Base-by-base conservation (phyloP, 2,888 invertebrate genomes). In the Aricia artaxerxes region DNA sequence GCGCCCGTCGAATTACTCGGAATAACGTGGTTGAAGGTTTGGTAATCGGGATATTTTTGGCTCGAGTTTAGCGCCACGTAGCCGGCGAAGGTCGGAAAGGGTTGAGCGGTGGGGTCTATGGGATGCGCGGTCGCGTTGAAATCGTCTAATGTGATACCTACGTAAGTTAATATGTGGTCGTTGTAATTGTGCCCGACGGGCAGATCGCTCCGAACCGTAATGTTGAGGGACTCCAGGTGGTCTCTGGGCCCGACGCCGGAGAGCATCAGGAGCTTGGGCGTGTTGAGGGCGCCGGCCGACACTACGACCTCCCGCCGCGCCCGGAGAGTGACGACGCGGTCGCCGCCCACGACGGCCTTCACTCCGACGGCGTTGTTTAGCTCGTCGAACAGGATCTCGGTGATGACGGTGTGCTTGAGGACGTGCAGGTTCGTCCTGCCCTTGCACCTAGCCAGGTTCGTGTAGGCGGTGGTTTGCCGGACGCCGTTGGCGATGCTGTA, bases 221-320 rank as follows among this genome's bases (percentile, higher is more conserved):
- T 75, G 11, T 75, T 75, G 24, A 75, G 80, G 3, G 82, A 78
- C 16, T 82, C 53, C 1, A 90, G 82, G 49, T 89, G 86, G 31
- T 85, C 80, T 77, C 81, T 84, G 2, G 88, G 89, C 1, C 89
- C 88, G 1, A 89, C 85, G 16, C 89, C 89, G 0, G 89, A 89
- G 2, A 88, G 81, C 88, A 89, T 87, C 0, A 88, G 82, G 1
- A 89, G 80, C 77, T 88, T 84, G 0, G 90, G 86, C 7, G 86
- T 82, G 38, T 88, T 88, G 7, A 89, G 80, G 11, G 86, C 83
- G 49, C 89, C 90, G 6, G 86, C 88, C 4, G 87, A 85, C 31
- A 89, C 5, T 16, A 90, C 86, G 0, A 90, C 84, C 82, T 89
- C 89, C 69, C 84, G 85, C 0, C 80, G 84, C 4, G 86, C 86